Percentiles rank a stretch among this genome's conserved stretches.
Conservation (phyloP, 2,797 vertebrate species). For the Falco columbarius region DNA sequence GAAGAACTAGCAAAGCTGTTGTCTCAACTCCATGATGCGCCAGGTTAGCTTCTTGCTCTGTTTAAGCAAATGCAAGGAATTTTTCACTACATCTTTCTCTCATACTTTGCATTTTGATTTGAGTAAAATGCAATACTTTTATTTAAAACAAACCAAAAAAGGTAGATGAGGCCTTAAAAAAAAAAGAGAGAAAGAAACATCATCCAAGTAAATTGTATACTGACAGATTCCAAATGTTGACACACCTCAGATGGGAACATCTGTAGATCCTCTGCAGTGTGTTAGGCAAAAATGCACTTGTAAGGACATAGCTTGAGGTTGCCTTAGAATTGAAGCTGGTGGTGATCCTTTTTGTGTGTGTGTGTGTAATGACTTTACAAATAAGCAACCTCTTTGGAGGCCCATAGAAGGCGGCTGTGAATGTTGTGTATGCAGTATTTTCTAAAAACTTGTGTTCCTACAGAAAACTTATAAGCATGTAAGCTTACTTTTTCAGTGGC, state of each 20-base stretch:
- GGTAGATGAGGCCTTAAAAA: neutral
- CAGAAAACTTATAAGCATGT: neutral
- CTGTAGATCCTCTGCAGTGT: neutral
- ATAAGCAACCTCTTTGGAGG: constrained; percentile 14
- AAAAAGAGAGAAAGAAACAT: neutral
- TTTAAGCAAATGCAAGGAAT: constrained; percentile 7
- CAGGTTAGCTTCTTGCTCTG: constrained; percentile 21
- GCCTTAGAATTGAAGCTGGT: constrained; percentile 30
- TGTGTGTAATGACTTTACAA: constrained; percentile 24
- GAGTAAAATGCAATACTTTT: constrained; percentile 11
- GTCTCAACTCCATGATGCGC: neutral
- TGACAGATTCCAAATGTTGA: neutral
- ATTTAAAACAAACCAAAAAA: constrained; percentile 31
- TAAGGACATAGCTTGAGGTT: neutral
- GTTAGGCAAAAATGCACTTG: constrained; percentile 14
- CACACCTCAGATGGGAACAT: neutral
- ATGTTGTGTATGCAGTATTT: constrained; percentile 44
- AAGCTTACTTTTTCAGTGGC: constrained; percentile 14
- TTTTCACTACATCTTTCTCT: constrained; percentile 20
- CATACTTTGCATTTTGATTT: neutral
- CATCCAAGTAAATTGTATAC: neutral
- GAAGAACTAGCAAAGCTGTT: constrained; percentile 20
- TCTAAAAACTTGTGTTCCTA: constrained; percentile 16
- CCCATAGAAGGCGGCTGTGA: neutral
- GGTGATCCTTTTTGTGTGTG: neutral